Percentiles rank a stretch among this genome's conserved stretches.
phyloP scores from a whole-genome alignment of 2,797 vertebrate genomes.

The Gymnocypris eckloni region DNA sequence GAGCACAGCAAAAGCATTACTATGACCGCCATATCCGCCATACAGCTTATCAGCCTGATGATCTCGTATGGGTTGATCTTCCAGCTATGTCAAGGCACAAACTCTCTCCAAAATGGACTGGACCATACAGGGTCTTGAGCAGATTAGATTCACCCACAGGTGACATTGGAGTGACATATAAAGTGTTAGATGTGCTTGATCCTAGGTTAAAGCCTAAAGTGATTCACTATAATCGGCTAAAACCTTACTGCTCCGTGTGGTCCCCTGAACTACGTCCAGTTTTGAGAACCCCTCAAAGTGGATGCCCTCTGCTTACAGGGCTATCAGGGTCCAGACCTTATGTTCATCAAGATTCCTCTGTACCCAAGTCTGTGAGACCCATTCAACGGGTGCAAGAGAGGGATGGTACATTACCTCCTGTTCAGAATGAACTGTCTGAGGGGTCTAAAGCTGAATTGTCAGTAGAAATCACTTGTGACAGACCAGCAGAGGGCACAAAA shows the following conservation, averaged over 20 bases:
- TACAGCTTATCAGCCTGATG: conserved; percentile 42
- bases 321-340: conserved; percentile 44
- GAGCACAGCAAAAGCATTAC: conserved; percentile 46
- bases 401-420: not conserved
- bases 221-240: conserved; percentile 51
- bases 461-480: not conserved
- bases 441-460: not conserved
- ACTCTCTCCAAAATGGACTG: conserved; percentile 48
- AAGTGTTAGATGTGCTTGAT: conserved; percentile 46
- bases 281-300: not conserved
- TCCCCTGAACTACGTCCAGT: not conserved
- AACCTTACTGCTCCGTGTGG: conserved; percentile 30
- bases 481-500: not conserved
- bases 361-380: not conserved
- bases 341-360: not conserved
- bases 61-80: conserved; percentile 52
- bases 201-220: conserved; percentile 39
- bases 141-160: not conserved
- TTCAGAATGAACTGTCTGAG: not conserved
- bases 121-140: conserved; percentile 41
- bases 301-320: not conserved
- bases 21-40: conserved; percentile 39
- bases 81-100: conserved; percentile 44
- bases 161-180: conserved; percentile 43
- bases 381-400: not conserved